Evolutionary conservation across 2,888 invertebrate species (phyloP).

Genomic region (Diachrysia chrysitis): DNA sequence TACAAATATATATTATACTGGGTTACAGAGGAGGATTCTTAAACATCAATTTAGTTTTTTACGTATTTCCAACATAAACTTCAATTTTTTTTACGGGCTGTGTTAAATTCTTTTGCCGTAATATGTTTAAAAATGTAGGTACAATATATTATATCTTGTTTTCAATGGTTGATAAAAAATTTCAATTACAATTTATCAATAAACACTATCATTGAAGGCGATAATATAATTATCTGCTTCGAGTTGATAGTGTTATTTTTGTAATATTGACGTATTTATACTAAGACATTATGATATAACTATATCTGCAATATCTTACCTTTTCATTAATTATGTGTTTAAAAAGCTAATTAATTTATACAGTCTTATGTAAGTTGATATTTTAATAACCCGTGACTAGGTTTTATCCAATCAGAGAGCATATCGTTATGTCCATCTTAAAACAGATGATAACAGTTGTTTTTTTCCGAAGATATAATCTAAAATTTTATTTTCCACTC

Average conservation of each 20-base stretch:
- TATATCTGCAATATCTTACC: neutral
- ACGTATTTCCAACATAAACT: neutral
- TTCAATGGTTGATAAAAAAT: conserved; percentile 21
- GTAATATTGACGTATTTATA: neutral
- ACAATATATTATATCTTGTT: conserved; percentile 18
- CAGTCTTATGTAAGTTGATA: neutral
- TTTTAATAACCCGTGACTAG: conserved; percentile 8
- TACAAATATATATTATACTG: too few relatives aligned
- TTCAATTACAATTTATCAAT: conserved; percentile 32
- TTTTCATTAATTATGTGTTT: neutral
- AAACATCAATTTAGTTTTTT: neutral
- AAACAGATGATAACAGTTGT: conserved; percentile 18
- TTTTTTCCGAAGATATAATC: conserved; percentile 29
- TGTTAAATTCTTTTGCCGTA: conserved; percentile 21
- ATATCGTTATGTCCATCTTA: conserved; percentile 28
- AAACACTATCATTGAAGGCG: conserved; percentile 14
- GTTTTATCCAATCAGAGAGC: conserved; percentile 8
- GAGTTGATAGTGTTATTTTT: conserved; percentile 2
- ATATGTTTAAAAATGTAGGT: conserved; percentile 31
- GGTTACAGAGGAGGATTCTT: too few relatives aligned
- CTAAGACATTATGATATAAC: neutral
- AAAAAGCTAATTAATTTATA: neutral
- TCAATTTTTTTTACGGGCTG: neutral
- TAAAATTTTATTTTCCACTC: conserved; percentile 33
- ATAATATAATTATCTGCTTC: conserved; percentile 5